Evolutionary conservation across 1,140 invertebrate genomes (phyloP).

Genomic region (Macrosteles quadrilineatus): DNA sequence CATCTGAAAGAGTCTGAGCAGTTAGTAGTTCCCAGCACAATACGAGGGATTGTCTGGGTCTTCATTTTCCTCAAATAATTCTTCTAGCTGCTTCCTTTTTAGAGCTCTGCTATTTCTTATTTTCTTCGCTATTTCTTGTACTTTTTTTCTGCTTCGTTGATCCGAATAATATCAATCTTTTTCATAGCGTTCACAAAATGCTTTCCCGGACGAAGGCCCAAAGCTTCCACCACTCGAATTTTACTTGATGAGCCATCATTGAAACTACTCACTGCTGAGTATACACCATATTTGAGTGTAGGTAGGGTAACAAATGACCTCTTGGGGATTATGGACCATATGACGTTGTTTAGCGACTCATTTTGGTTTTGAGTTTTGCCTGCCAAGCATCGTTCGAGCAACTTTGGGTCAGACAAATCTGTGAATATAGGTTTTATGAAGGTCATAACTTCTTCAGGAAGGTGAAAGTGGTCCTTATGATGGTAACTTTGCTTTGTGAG

Average conservation of each 20-base stretch:
- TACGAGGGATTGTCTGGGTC: conserved; percentile 19
- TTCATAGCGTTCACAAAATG: background rate
- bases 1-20: too few species aligned
- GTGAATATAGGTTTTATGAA: conserved; percentile 24
- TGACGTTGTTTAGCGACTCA: conserved; percentile 24
- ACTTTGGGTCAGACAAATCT: background rate
- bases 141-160: background rate
- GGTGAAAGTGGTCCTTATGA: background rate
- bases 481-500: background rate
- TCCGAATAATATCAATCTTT: background rate
- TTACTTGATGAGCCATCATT: conserved; percentile 11
- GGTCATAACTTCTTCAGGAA: conserved; percentile 9
- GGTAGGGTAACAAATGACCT: background rate
- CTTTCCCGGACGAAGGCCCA: background rate
- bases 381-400: conserved; percentile 8
- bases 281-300: conserved; percentile 10
- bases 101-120: background rate
- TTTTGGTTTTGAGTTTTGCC: conserved; percentile 17
- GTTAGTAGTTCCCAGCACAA: background rate
- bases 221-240: background rate
- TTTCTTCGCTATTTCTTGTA: conserved; percentile 16
- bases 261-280: background rate
- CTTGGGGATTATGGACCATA: conserved; percentile 27
- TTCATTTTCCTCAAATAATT: conserved; percentile 12
- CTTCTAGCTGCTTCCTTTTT: conserved; percentile 1